These are phyloP conservation scores for Thunnus maccoyii DNA, from an alignment of 2,113 vertebrate species.

Conservation along the genomic window DNA sequence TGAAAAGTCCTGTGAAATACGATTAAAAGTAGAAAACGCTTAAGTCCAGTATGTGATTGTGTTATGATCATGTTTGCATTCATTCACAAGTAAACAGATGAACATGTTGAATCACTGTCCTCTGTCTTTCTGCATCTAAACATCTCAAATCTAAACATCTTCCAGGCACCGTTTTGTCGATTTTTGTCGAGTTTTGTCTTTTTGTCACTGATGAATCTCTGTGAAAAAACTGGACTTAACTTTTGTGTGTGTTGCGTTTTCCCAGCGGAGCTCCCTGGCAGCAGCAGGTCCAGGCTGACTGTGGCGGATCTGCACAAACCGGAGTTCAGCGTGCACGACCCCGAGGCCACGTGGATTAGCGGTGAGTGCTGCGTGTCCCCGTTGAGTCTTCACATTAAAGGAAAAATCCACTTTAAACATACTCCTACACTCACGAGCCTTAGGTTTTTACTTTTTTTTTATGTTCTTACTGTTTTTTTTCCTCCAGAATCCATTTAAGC, in stretches of 20 bases:
- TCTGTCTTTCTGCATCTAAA: not conserved
- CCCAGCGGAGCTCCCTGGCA: constrained; percentile 88
- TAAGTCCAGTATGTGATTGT: not conserved
- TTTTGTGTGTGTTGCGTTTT: not conserved
- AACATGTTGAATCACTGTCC: not conserved
- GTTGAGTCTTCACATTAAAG: no score
- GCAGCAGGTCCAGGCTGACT: constrained; percentile 88
- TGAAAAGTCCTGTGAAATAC: not conserved
- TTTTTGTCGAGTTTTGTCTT: not conserved
- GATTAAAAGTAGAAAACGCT: not conserved
- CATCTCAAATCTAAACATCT: not conserved
- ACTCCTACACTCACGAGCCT: no score
- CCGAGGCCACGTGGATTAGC: constrained; percentile 91
- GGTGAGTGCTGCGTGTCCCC: constrained; percentile 74
- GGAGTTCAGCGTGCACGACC: constrained; percentile 89
- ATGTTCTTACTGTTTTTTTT: no score
- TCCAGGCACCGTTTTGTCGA: not conserved
- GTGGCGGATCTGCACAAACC: constrained; percentile 90
- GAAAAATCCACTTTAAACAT: no score
- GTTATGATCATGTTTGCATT: not conserved
- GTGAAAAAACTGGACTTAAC: not conserved
- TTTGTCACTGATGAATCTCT: not conserved
- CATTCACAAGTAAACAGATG: constrained; percentile 13
- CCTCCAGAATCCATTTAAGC: no score
- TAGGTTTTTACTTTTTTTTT: no score